Evolutionary conservation across 1,140 invertebrate species (phyloP).

Genomic region (Bombus haemorrhoidalis): DNA sequence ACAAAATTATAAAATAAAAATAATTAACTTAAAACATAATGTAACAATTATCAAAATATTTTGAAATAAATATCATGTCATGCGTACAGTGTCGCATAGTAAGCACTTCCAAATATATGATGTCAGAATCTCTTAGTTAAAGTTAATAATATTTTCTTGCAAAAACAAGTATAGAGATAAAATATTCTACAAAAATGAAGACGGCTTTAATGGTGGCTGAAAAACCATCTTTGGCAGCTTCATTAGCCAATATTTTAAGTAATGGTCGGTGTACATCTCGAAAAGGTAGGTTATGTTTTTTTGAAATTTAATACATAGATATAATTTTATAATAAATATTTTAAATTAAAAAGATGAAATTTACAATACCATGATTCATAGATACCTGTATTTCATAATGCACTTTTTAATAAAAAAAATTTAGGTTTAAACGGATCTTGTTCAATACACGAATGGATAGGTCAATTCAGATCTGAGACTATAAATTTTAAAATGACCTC

Average conservation of each 20-base stretch:
- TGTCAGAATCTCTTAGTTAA: background rate
- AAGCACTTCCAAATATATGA: background rate
- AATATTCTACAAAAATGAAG: constrained; percentile 86
- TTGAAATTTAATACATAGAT: background rate
- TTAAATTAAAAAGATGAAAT: background rate
- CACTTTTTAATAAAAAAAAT: background rate
- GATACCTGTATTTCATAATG: background rate
- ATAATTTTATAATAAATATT: background rate
- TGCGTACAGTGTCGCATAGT: background rate
- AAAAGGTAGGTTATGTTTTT: constrained; percentile 88
- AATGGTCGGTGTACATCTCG: constrained; percentile 90
- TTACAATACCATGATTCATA: background rate
- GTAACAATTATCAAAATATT: background rate
- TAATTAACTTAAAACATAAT: too few relatives aligned
- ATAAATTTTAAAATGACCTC: constrained; percentile 97
- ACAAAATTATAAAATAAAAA: background rate
- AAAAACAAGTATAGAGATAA: background rate
- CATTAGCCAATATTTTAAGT: constrained; percentile 96
- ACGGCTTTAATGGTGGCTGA: constrained; percentile 99
- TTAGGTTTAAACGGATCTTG: constrained; percentile 94
- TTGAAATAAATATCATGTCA: background rate
- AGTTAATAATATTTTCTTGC: background rate
- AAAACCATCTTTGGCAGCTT: constrained; percentile 98
- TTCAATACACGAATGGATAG: constrained; percentile 96
- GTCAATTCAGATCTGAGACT: constrained; percentile 88